Conservation (phyloP, 2,113 vertebrate species). For the Carassius carassius region DNA sequence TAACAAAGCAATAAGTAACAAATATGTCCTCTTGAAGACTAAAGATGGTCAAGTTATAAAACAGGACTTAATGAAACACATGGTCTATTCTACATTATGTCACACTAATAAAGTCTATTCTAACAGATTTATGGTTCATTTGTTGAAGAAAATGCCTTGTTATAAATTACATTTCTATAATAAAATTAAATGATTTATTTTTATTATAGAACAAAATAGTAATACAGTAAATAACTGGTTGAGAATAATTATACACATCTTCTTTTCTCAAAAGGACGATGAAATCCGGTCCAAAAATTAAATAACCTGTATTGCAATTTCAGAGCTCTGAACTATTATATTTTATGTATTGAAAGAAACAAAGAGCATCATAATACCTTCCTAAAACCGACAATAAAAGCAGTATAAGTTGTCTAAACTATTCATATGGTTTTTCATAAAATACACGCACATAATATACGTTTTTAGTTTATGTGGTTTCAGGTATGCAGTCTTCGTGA, state of each 20-base stretch:
- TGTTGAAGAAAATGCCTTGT: background rate
- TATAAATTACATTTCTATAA: background rate
- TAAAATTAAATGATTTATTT: background rate
- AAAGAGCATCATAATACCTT: background rate
- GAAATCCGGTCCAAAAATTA: background rate
- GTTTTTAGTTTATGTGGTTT: background rate
- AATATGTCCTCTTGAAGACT: background rate
- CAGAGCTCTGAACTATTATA: background rate
- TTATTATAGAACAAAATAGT: background rate
- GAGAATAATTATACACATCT: background rate
- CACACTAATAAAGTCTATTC: too few species aligned
- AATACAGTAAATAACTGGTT: too few species aligned
- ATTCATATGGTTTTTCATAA: constrained; percentile 19
- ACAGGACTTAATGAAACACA: background rate
- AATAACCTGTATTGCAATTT: background rate
- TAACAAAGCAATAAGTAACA: background rate
- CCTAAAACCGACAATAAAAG: constrained; percentile 18
- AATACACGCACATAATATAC: background rate
- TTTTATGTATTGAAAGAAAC: background rate
- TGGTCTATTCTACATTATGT: background rate
- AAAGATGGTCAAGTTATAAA: constrained; percentile 13
- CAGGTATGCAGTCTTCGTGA: constrained; percentile 46
- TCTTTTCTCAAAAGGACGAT: background rate
- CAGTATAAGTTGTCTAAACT: background rate
- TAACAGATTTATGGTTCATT: background rate